phyloP scores from a whole-genome alignment of 2,888 invertebrate species.

The Oxystoma pomonae region DNA sequence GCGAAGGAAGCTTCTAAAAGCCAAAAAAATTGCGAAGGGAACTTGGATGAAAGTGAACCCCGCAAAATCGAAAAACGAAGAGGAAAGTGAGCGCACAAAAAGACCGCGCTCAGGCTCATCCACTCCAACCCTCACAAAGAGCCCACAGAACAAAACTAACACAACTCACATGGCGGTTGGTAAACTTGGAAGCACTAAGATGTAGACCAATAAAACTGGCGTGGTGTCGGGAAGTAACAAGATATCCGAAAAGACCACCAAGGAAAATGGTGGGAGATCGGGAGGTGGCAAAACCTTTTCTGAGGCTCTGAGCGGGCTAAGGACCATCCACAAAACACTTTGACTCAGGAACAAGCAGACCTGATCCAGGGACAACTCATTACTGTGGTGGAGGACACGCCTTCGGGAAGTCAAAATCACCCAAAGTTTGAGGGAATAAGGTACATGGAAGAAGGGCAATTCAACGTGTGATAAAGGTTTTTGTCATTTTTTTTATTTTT shows the following conservation, averaged over 20 bases:
- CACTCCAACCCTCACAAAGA: background rate
- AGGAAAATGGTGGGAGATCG: too few species aligned
- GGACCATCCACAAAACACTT: background rate
- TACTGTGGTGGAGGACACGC: background rate
- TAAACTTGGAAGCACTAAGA: background rate
- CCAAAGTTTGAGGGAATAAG: background rate
- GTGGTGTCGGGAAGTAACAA: background rate
- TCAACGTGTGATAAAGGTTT: too few species aligned
- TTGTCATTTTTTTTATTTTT: too few species aligned
- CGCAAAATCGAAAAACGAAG: too few species aligned
- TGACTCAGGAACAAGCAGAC: background rate
- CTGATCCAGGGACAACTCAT: background rate
- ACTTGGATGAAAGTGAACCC: too few species aligned
- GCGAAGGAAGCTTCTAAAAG: too few species aligned
- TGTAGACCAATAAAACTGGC: background rate
- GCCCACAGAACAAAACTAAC: background rate
- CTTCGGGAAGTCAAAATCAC: background rate
- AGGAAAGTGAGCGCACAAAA: too few species aligned
- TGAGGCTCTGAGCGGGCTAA: background rate
- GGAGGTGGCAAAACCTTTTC: background rate
- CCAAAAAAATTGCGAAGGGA: too few species aligned
- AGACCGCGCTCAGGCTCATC: background rate
- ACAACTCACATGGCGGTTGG: background rate
- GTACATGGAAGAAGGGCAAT: background rate
- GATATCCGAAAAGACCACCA: background rate